A percentile compares a stretch with the other conserved stretches of the same genome.
Conservation (phyloP, 1,140 invertebrate genomes). For the Wasmannia auropunctata region DNA sequence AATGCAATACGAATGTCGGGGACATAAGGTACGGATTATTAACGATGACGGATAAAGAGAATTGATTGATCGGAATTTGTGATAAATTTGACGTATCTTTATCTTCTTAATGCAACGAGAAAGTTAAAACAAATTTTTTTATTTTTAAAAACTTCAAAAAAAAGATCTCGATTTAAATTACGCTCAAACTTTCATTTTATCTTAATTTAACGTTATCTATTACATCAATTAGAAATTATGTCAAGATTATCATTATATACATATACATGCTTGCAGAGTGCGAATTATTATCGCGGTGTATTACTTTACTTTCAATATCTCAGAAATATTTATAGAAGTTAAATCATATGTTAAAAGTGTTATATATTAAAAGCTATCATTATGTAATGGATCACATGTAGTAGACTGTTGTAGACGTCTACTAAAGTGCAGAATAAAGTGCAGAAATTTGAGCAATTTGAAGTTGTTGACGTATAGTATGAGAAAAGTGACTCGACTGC, state of each 20-base stretch:
- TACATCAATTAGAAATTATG: neutral
- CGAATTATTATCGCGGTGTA: neutral
- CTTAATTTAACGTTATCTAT: neutral
- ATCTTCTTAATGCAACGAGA: neutral
- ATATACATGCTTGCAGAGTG: neutral
- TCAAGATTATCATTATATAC: neutral
- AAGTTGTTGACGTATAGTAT: neutral
- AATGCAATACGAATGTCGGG: slow-evolving; percentile 25
- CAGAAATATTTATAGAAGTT: neutral
- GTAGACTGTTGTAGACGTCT: neutral
- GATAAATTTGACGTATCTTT: neutral
- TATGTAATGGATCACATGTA: neutral
- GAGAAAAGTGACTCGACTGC: slow-evolving; percentile 25
- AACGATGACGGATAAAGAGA: neutral
- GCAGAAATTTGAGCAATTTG: slow-evolving; percentile 4
- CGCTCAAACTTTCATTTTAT: neutral
- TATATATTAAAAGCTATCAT: too few species aligned
- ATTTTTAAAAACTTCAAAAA: neutral
- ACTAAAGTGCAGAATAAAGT: too few species aligned
- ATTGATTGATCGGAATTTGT: neutral
- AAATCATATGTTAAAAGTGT: neutral
- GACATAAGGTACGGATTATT: slow-evolving; percentile 10
- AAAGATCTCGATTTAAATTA: neutral
- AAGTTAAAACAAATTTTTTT: neutral
- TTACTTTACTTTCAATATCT: slow-evolving; percentile 14